Conservation (phyloP, 2,113 vertebrate genomes). For the Alethe castanea region DNA sequence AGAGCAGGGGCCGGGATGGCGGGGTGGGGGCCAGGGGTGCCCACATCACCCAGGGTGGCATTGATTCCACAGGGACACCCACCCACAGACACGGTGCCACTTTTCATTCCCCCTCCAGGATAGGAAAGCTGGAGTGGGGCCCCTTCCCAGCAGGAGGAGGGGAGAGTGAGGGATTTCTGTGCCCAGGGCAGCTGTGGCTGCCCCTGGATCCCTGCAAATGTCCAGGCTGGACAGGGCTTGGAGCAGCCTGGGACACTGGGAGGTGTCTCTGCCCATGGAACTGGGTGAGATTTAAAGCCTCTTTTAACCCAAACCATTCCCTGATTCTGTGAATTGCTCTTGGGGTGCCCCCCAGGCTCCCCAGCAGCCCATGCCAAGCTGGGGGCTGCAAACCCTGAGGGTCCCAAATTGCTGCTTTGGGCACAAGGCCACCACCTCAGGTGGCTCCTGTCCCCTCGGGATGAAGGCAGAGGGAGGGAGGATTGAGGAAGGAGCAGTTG, state of each 20-base stretch:
- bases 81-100: not conserved
- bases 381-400: not conserved
- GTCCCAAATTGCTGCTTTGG: not conserved
- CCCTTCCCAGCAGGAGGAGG: not conserved
- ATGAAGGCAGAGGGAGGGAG: not conserved
- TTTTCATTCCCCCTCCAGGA: not conserved
- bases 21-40: not conserved
- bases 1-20: not conserved
- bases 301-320: not conserved
- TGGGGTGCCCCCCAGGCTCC: not conserved
- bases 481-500: fast-evolving
- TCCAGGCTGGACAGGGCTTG: fast-evolving
- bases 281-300: not conserved
- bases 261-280: not conserved
- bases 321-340: not conserved
- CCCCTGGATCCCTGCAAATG: not conserved
- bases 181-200: not conserved
- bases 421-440: not conserved
- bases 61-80: not conserved
- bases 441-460: not conserved
- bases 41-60: not conserved
- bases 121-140: not conserved
- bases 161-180: fast-evolving
- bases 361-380: not conserved
- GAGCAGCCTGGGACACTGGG: fast-evolving